Evolutionary conservation across 2,888 invertebrate species (phyloP).

Genomic region (Tachina fera): DNA sequence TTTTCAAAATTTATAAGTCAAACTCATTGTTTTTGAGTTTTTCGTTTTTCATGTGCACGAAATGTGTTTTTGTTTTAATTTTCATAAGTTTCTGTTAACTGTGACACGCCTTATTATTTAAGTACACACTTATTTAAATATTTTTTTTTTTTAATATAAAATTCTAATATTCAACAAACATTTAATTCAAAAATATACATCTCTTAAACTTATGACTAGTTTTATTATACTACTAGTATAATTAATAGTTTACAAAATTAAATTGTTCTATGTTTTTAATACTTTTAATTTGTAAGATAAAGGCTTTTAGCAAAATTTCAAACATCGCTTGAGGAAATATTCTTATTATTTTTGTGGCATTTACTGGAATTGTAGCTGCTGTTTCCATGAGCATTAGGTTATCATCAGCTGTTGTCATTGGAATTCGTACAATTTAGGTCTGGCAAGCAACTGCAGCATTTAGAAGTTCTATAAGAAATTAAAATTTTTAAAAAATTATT

Average conservation of each 20-base stretch:
- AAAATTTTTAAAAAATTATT: not conserved
- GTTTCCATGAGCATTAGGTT: not conserved
- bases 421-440: not conserved
- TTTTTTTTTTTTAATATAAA: not conserved
- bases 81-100: no score
- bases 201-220: not conserved
- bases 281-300: not conserved
- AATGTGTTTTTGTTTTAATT: no score
- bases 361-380: not conserved
- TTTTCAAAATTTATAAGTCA: no score
- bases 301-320: no score
- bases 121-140: not conserved
- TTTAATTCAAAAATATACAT: not conserved
- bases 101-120: no score
- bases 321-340: not conserved
- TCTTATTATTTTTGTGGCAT: conserved; percentile 1
- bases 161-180: not conserved
- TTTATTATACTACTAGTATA: not conserved
- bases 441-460: not conserved
- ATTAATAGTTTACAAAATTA: not conserved
- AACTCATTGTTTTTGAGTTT: no score
- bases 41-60: no score
- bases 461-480: not conserved
- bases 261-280: not conserved
- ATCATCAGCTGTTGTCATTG: not conserved